Evolutionary conservation across 30 jellyfish, hydroid and myxozoan species (phyloP).

Genomic region (Nemopilema nomurai): DNA sequence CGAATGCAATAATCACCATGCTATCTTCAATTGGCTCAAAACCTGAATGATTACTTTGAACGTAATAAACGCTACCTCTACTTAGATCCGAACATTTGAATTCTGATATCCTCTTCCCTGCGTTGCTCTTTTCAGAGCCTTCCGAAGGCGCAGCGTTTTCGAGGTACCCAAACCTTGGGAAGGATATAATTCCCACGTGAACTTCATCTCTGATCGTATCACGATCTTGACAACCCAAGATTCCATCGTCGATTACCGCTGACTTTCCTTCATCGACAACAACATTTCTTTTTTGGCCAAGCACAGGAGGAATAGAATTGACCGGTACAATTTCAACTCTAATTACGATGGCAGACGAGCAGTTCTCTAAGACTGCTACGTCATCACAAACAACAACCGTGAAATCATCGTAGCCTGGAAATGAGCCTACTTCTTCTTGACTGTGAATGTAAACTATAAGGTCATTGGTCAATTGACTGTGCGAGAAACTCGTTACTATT

Average conservation of each 20-base stretch:
- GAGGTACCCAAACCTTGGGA: slow-evolving; percentile 47
- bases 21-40: slow-evolving; percentile 33
- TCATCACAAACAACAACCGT: slow-evolving; percentile 46
- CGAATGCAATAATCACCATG: slow-evolving; percentile 30
- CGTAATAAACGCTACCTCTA: slow-evolving; percentile 9
- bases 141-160: slow-evolving; percentile 58
- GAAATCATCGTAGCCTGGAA: slow-evolving; percentile 17
- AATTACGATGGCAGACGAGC: slow-evolving; percentile 7
- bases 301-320: slow-evolving; percentile 50
- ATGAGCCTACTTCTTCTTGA: slow-evolving; percentile 46
- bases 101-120: slow-evolving; percentile 42
- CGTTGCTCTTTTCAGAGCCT: slow-evolving; percentile 58
- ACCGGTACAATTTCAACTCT: slow-evolving; percentile 45
- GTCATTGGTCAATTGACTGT: slow-evolving; percentile 26
- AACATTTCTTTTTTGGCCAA: background rate
- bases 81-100: slow-evolving; percentile 45
- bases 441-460: slow-evolving; percentile 18
- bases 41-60: slow-evolving; percentile 45
- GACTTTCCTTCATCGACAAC: slow-evolving; percentile 36
- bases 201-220: slow-evolving; percentile 44
- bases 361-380: background rate
- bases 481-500: slow-evolving; percentile 8
- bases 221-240: slow-evolving; percentile 18
- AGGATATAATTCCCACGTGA: slow-evolving; percentile 6
- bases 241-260: background rate